phyloP scores from a whole-genome alignment of 2,113 vertebrate genomes.

The Amazona vittata region DNA sequence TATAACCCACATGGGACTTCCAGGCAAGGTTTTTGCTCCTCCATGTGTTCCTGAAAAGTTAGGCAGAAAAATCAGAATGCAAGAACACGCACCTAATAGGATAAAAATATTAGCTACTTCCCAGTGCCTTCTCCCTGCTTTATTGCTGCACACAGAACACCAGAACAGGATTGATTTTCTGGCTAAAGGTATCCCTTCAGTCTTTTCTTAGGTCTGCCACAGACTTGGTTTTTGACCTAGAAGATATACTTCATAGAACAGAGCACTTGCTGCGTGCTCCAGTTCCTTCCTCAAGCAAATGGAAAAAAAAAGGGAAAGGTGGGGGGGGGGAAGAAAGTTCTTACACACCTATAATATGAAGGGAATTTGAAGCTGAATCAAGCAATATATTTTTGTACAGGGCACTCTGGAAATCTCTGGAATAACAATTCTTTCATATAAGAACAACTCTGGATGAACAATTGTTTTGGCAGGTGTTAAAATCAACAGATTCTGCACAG shows the following conservation, averaged over 20 bases:
- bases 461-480: neutral
- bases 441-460: neutral
- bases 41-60: neutral
- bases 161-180: neutral
- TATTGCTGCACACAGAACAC: neutral
- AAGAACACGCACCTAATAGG: neutral
- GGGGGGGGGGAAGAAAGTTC: neutral
- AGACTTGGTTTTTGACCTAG: neutral
- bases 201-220: neutral
- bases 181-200: neutral
- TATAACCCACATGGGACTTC: neutral
- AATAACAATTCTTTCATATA: neutral
- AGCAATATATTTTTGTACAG: neutral
- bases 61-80: neutral
- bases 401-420: neutral
- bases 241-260: neutral
- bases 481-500: neutral
- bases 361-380: neutral
- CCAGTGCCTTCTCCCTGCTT: neutral
- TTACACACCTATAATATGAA: neutral
- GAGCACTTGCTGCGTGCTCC: neutral
- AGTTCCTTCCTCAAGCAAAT: neutral
- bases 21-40: neutral
- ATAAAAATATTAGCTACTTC: neutral
- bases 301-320: rapidly evolving